A percentile compares a stretch with the other conserved stretches of the same genome.
Conservation (phyloP, 2,113 vertebrate genomes). For the Hepsetus odoe region DNA sequence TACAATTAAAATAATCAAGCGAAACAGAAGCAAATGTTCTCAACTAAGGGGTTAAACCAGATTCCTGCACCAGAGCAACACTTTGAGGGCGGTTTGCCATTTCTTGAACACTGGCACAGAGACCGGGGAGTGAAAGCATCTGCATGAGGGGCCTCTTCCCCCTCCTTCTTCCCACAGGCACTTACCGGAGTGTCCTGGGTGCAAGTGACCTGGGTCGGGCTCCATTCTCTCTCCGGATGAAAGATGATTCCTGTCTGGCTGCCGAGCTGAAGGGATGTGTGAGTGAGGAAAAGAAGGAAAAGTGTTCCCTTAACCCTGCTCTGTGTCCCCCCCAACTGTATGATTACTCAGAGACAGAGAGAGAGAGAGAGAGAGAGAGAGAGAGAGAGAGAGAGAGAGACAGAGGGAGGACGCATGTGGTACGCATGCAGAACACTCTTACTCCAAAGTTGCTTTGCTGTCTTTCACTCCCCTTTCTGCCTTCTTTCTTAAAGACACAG, state of each 20-base stretch:
- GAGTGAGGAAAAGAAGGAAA: background rate
- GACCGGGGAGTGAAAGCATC: background rate
- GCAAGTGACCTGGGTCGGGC: constrained; percentile 58
- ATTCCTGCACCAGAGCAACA: background rate
- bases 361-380: constrained; percentile 34
- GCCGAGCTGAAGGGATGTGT: constrained; percentile 9
- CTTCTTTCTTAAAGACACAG: constrained; percentile 53
- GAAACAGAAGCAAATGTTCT: background rate
- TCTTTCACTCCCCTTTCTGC: constrained; percentile 22
- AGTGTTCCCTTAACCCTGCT: background rate
- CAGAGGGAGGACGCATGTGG: constrained; percentile 29
- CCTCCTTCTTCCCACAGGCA: constrained; percentile 12
- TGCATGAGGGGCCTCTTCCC: constrained; percentile 13
- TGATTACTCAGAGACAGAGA: background rate
- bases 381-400: constrained; percentile 11
- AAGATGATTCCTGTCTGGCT: constrained; percentile 32
- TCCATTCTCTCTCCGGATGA: constrained; percentile 62
- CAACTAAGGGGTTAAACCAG: background rate
- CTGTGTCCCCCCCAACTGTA: constrained; percentile 30
- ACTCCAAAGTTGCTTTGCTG: constrained; percentile 21
- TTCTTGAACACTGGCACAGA: constrained; percentile 15
- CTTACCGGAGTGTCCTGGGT: constrained; percentile 69
- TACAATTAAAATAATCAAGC: background rate
- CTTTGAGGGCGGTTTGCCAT: background rate
- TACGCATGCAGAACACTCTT: constrained; percentile 34